phyloP scores from a whole-genome alignment of 2,888 invertebrate genomes.

The Hermaeophaga mercurialis region DNA sequence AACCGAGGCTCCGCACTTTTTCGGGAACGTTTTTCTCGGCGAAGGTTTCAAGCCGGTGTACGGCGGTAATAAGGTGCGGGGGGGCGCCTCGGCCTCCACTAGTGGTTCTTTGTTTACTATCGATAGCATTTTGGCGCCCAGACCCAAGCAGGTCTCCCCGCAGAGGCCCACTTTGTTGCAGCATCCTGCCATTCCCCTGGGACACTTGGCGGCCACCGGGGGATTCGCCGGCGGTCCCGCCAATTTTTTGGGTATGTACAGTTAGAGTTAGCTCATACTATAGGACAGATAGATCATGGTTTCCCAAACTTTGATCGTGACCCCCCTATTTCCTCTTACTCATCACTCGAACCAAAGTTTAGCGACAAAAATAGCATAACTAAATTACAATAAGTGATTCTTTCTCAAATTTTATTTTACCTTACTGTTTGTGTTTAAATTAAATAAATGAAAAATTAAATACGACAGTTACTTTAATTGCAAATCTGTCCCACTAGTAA shows the following conservation, averaged over 20 bases:
- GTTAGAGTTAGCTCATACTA: no score
- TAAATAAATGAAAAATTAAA: no score
- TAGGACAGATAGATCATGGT: no score
- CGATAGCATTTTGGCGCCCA: conserved; percentile 82
- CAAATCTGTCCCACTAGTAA: no score
- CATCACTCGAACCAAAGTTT: no score
- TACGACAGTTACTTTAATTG: no score
- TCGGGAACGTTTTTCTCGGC: conserved; percentile 52
- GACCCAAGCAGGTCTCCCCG: conserved; percentile 62
- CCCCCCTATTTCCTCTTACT: no score
- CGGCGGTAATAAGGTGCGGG: conserved; percentile 25
- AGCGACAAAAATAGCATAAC: no score
- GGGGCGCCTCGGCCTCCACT: conserved; percentile 26
- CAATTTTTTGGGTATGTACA: conserved; percentile 79
- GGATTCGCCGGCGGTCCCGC: conserved; percentile 65
- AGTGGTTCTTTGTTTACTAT: conserved; percentile 77
- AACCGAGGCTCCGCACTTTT: conserved; percentile 38
- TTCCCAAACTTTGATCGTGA: no score
- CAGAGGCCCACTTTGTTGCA: conserved; percentile 61
- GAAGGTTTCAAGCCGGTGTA: conserved; percentile 58
- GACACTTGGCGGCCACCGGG: conserved; percentile 70
- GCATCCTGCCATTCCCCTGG: conserved; percentile 63
- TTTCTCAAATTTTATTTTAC: no score
- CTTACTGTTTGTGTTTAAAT: no score
- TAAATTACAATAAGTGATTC: no score